Evolutionary conservation across 2,113 vertebrate species (phyloP).

Genomic region (Lonchura striata): DNA sequence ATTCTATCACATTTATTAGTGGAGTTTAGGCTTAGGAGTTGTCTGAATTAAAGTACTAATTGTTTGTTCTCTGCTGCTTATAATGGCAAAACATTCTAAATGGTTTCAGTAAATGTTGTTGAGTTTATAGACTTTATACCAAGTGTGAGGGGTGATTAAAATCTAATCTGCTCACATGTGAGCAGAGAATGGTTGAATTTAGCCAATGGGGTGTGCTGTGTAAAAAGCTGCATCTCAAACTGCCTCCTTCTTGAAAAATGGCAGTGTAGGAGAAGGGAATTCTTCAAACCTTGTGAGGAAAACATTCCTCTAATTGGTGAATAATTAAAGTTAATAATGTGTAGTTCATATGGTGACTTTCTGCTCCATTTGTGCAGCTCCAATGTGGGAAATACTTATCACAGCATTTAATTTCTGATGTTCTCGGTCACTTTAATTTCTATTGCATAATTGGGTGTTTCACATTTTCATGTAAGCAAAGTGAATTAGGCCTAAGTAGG

Average conservation of each 20-base stretch:
- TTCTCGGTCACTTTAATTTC: background rate
- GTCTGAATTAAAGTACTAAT: background rate
- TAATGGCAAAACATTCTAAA: background rate
- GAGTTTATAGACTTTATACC: background rate
- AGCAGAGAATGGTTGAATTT: background rate
- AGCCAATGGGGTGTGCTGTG: background rate
- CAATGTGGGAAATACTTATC: background rate
- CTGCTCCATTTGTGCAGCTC: background rate
- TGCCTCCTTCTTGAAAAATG: background rate
- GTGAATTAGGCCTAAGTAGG: background rate
- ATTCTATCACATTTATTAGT: background rate
- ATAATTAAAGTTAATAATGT: background rate
- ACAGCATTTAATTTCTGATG: background rate
- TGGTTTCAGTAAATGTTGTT: background rate
- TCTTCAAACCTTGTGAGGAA: background rate
- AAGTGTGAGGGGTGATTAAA: background rate
- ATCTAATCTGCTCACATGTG: background rate
- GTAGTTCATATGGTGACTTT: background rate
- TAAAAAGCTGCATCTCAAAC: background rate
- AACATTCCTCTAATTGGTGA: background rate
- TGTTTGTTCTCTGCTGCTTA: background rate
- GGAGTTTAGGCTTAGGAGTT: background rate
- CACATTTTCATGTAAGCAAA: background rate
- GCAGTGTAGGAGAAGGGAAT: background rate
- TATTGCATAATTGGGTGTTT: background rate